Base-by-base conservation (phyloP, 2,888 invertebrate species). In the Elegia similella region DNA sequence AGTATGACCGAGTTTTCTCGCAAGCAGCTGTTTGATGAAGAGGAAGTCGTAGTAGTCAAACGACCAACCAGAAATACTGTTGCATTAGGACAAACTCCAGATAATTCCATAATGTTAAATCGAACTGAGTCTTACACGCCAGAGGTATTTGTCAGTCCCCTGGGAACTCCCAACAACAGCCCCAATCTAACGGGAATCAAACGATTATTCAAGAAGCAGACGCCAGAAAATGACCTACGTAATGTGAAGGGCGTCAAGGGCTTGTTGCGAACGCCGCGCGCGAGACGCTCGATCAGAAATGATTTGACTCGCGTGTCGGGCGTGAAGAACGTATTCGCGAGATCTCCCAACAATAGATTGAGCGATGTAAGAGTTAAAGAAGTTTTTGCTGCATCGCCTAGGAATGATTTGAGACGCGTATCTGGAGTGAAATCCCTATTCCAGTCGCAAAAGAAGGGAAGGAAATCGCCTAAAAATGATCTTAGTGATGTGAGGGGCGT, bases 1-100 rank as follows among this genome's bases (percentile, higher is more conserved):
- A 92, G 92, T 52, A 90, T 92, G 84, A 84, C 80, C 0, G 88
- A 91, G 59, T 88, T 85, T 63, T 86, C 85, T 1, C 69, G 78
- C 15, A 81, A 70, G 42, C 78, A 78, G 6, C 60, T 79, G 1
- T 72, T 75, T 15, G 82, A 79, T 0, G 82, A 86, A 1, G 83
- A 83, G 2, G 80, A 78, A 2, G 65, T 67, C 0, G 64, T 52
- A 0, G 58, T 47, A 1, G 61, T 62, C 0, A 63, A 59, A 16
- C 67, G 73, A 7, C 72, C 68, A 0, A 69, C 76, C 0, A 71
- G 84, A 0, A 69, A 76, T 44, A 79, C 82, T 0, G 57, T 74
- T 16, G 80, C 81, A 0, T 59, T 69, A 0, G 76, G 64, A 0
- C 59, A 66, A 0, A 72, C 76, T 0, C 72, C 74, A 0, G 77